Conservation (phyloP, 2,888 invertebrate genomes). For the Agonopterix alstromeriana region DNA sequence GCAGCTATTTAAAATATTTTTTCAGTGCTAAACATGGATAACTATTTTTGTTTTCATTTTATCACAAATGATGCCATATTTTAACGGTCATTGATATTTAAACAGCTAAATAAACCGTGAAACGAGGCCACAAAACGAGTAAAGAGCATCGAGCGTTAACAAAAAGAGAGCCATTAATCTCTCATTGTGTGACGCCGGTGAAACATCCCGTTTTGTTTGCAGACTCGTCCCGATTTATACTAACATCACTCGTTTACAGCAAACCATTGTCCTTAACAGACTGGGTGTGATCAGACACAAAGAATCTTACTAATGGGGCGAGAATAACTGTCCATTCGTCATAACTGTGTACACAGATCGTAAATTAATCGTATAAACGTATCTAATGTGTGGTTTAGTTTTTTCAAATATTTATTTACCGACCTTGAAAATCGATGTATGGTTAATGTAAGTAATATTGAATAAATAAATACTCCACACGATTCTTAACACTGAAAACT, state of each 20-base stretch:
- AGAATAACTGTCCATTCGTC: constrained; percentile 59
- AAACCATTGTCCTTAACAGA: constrained; percentile 59
- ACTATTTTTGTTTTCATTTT: neutral
- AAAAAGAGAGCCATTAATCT: constrained; percentile 71
- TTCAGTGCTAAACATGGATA: constrained; percentile 7
- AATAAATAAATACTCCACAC: too few species aligned
- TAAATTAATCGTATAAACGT: constrained; percentile 38
- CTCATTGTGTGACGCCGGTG: constrained; percentile 59
- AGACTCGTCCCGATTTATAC: constrained; percentile 54
- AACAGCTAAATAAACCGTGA: constrained; percentile 67
- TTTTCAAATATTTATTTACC: neutral
- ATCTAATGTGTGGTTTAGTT: neutral
- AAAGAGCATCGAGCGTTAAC: constrained; percentile 67
- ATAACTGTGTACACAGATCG: constrained; percentile 58
- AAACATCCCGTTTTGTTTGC: constrained; percentile 64
- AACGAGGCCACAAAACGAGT: constrained; percentile 67
- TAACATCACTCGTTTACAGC: constrained; percentile 54
- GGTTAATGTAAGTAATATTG: too few species aligned
- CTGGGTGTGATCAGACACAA: constrained; percentile 69
- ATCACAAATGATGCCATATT: constrained; percentile 35
- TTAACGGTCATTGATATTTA: constrained; percentile 61
- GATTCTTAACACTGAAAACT: too few species aligned
- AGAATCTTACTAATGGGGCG: constrained; percentile 56
- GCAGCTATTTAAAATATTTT: constrained; percentile 9
- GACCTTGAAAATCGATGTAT: neutral